Percentiles rank a stretch among this genome's conserved stretches.
phyloP scores from a whole-genome alignment of 2,888 invertebrate species.

The Nycteola revayana region DNA sequence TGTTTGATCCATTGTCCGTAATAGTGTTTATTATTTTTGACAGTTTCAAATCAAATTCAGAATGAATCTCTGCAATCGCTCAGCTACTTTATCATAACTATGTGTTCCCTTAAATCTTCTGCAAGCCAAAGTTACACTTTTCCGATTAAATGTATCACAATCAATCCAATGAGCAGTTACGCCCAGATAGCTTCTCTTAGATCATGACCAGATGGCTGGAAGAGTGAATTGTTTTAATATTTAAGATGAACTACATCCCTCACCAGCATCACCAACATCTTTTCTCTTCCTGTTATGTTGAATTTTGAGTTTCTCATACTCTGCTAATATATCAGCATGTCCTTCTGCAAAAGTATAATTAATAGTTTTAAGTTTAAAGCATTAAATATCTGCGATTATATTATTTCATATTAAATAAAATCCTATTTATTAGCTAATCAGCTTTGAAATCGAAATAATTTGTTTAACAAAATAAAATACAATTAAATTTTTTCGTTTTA shows the following conservation, averaged over 20 bases:
- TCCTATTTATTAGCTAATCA: slow-evolving; percentile 2
- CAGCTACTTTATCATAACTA: slow-evolving; percentile 19
- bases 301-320: slow-evolving; percentile 8
- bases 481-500: slow-evolving; percentile 1
- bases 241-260: slow-evolving; percentile 3
- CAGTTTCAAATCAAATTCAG: slow-evolving; percentile 20
- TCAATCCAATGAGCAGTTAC: slow-evolving; percentile 25
- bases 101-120: slow-evolving; percentile 26
- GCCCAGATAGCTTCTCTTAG: slow-evolving; percentile 19
- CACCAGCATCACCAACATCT: background rate
- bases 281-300: background rate
- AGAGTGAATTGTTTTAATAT: slow-evolving; percentile 15
- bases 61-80: slow-evolving; percentile 17
- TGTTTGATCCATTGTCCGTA: slow-evolving; percentile 12
- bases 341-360: slow-evolving; percentile 5
- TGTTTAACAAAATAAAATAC: slow-evolving; percentile 2
- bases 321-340: slow-evolving; percentile 5
- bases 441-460: slow-evolving; percentile 3
- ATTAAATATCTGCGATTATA: slow-evolving; percentile 1
- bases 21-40: slow-evolving; percentile 19
- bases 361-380: background rate
- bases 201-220: slow-evolving; percentile 15
- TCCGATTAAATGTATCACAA: slow-evolving; percentile 1
- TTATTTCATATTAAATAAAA: slow-evolving; percentile 2
- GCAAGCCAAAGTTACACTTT: slow-evolving; percentile 18